Conservation (phyloP, 1,140 invertebrate species). For the Stratiolaelaps scimitus region DNA sequence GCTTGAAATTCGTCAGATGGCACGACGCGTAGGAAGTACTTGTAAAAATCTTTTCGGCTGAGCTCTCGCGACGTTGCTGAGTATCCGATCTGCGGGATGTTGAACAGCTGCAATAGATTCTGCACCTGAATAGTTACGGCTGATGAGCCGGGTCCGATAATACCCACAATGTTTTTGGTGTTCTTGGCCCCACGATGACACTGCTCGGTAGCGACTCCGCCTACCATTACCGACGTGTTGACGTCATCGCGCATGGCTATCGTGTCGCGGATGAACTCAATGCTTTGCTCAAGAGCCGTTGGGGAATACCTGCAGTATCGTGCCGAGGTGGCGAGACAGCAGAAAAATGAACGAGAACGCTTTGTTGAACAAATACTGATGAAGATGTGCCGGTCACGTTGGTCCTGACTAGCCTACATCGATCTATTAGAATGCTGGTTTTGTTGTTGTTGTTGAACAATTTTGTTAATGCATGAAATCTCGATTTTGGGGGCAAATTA, state of each 20-base stretch:
- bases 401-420: too few relatives aligned
- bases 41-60: conserved; percentile 61
- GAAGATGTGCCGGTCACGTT: too few relatives aligned
- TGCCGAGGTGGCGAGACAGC: too few relatives aligned
- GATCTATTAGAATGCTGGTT: too few relatives aligned
- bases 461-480: too few relatives aligned
- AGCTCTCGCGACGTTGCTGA: conserved; percentile 63
- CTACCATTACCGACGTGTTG: conserved; percentile 22
- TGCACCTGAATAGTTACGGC: conserved; percentile 59
- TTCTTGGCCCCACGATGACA: conserved; percentile 38
- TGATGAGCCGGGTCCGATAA: conserved; percentile 57
- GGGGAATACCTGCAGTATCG: conserved; percentile 45
- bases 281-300: conserved; percentile 61
- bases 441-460: too few relatives aligned
- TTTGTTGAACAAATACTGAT: too few relatives aligned
- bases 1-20: conserved; percentile 70
- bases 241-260: conserved; percentile 44
- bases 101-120: conserved; percentile 64
- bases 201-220: neutral
- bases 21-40: conserved; percentile 65
- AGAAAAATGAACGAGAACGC: too few relatives aligned
- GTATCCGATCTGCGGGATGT: conserved; percentile 68
- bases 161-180: conserved; percentile 51
- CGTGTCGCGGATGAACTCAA: conserved; percentile 59
- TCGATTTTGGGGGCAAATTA: too few relatives aligned